Conservation (phyloP, 2,113 vertebrate species). For the Lampris incognitus region DNA sequence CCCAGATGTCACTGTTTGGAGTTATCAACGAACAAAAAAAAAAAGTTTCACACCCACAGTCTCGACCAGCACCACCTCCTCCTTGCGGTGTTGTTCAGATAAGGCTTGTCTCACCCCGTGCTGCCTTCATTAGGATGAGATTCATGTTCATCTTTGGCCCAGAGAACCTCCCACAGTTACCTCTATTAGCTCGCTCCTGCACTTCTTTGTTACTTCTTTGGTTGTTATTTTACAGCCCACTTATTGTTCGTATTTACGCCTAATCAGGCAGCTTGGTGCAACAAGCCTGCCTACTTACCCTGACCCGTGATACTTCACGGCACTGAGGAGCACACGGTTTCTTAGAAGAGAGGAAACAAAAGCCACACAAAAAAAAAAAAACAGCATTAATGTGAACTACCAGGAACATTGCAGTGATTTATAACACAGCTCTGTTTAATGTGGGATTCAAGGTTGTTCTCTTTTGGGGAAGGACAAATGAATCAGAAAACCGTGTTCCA, state of each 20-base stretch:
- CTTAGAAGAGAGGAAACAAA: slow-evolving; percentile 8
- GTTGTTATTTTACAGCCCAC: slow-evolving; percentile 38
- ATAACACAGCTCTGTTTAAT: slow-evolving; percentile 20
- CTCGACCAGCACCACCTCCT: slow-evolving; percentile 33
- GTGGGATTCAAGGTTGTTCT: slow-evolving; percentile 8
- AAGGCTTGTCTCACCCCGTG: slow-evolving; percentile 46
- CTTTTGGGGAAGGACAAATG: slow-evolving; percentile 9
- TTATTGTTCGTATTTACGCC: slow-evolving; percentile 35
- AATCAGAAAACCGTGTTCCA: neutral
- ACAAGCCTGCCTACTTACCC: slow-evolving; percentile 5
- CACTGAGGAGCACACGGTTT: slow-evolving; percentile 7
- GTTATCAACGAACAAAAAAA: slow-evolving; percentile 59
- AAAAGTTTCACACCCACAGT: slow-evolving; percentile 60
- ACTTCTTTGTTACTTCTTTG: slow-evolving; percentile 13
- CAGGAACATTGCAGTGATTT: slow-evolving; percentile 23
- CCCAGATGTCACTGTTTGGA: slow-evolving; percentile 42
- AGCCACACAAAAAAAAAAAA: neutral
- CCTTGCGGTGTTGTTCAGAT: slow-evolving; percentile 37
- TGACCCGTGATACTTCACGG: slow-evolving; percentile 22
- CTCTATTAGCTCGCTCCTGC: slow-evolving; percentile 7
- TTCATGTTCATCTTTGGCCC: slow-evolving; percentile 51
- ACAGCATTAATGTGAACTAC: slow-evolving; percentile 1
- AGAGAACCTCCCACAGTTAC: slow-evolving; percentile 49
- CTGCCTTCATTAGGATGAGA: slow-evolving; percentile 63
- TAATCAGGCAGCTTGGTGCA: slow-evolving; percentile 28